Conservation (phyloP, 1,140 invertebrate species). For the Trachymyrmex cornetzi region DNA sequence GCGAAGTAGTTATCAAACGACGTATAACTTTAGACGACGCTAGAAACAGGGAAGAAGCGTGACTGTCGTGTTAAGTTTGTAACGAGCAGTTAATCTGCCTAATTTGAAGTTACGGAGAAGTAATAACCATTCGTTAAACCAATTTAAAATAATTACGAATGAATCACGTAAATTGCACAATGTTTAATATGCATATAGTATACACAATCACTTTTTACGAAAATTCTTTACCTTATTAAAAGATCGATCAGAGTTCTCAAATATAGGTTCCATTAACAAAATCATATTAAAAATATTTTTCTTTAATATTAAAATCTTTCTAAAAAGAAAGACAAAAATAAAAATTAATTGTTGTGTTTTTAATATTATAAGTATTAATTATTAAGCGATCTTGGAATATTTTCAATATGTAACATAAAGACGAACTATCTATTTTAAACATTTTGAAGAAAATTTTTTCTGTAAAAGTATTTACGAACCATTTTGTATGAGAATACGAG, state of each 20-base stretch:
- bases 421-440: background rate
- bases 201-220: background rate
- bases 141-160: constrained; percentile 15
- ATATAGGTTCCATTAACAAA: background rate
- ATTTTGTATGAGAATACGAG: background rate
- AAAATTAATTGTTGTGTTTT: background rate
- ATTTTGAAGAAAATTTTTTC: constrained; percentile 4
- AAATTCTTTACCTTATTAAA: background rate
- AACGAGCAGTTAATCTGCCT: constrained; percentile 1
- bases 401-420: background rate
- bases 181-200: background rate
- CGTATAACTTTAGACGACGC: constrained; percentile 3
- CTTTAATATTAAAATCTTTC: constrained; percentile 15
- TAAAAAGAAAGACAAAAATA: background rate
- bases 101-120: background rate
- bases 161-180: background rate
- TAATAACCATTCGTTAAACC: background rate
- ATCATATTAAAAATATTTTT: background rate
- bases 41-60: background rate
- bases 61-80: constrained; percentile 2
- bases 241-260: constrained; percentile 1
- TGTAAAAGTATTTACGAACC: background rate
- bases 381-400: background rate
- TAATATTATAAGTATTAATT: background rate
- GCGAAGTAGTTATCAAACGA: background rate